phyloP scores from a whole-genome alignment of 2,113 vertebrate species.

The Laticauda colubrina region DNA sequence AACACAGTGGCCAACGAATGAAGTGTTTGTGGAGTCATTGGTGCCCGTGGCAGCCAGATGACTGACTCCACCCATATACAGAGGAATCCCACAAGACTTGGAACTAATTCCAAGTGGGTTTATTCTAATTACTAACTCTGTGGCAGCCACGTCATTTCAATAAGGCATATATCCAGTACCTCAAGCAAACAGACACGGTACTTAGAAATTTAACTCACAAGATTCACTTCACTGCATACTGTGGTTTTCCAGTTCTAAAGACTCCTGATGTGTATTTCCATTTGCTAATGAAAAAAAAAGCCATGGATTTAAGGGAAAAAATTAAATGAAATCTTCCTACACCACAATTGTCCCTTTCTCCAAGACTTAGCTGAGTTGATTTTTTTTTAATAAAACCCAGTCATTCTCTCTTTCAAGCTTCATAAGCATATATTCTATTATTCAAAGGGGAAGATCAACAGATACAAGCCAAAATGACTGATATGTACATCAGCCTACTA shows the following conservation, averaged over 20 bases:
- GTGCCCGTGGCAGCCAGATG: neutral
- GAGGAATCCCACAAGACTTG: neutral
- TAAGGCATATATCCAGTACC: neutral
- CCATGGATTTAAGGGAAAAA: neutral
- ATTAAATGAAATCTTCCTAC: neutral
- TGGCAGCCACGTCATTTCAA: neutral
- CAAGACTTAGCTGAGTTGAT: neutral
- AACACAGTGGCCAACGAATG: neutral
- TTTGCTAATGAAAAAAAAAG: neutral
- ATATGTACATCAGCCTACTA: neutral
- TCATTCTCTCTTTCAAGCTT: neutral
- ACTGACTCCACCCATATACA: neutral
- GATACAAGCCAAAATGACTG: neutral
- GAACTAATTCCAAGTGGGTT: neutral
- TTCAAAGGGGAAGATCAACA: neutral
- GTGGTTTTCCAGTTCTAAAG: neutral
- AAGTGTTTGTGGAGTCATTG: neutral
- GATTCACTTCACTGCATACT: neutral
- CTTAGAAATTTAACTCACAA: neutral
- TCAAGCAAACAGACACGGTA: neutral
- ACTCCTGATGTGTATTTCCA: neutral
- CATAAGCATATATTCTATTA: neutral
- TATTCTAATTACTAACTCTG: neutral
- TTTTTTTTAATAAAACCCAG: neutral
- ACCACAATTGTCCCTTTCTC: neutral